Percentiles rank a stretch among this genome's conserved stretches.
Evolutionary conservation across 23 tunicate species (phyloP).

Genomic region (Ciona savignyi): DNA sequence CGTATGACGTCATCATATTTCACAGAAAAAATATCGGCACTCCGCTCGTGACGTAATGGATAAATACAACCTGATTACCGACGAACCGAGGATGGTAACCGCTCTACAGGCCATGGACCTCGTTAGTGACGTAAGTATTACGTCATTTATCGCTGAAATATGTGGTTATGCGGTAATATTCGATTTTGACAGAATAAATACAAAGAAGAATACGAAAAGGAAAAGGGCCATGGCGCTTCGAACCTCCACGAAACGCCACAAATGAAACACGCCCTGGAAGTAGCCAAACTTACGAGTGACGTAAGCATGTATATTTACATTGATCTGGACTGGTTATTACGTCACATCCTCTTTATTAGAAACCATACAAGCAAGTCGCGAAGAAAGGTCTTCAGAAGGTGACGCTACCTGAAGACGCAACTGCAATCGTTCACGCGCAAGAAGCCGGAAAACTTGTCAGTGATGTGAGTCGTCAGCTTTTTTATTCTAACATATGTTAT

Average conservation of each 20-base stretch:
- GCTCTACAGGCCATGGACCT: constrained; percentile 62
- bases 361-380: constrained; percentile 62
- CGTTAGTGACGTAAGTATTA: constrained; percentile 70
- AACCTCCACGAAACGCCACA: constrained; percentile 70
- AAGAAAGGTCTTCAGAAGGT: constrained; percentile 33
- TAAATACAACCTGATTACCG: constrained; percentile 72
- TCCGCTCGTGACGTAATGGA: constrained; percentile 62
- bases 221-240: constrained; percentile 34
- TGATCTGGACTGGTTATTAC: too few species aligned
- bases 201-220: constrained; percentile 60
- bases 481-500: too few species aligned
- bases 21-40: constrained; percentile 50
- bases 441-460: constrained; percentile 68
- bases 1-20: not conserved
- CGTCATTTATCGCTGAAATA: not conserved
- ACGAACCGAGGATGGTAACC: constrained; percentile 74
- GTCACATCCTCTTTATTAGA: constrained; percentile 25
- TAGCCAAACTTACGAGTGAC: constrained; percentile 42
- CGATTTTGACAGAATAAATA: constrained; percentile 17
- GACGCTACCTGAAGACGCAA: constrained; percentile 56
- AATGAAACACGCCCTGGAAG: constrained; percentile 48
- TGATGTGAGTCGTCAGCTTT: constrained; percentile 78
- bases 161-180: constrained; percentile 38
- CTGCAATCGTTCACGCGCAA: constrained; percentile 60
- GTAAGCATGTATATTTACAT: too few species aligned